phyloP scores from a whole-genome alignment of 1,140 invertebrate genomes.

The Pemphigus obesinymphae region DNA sequence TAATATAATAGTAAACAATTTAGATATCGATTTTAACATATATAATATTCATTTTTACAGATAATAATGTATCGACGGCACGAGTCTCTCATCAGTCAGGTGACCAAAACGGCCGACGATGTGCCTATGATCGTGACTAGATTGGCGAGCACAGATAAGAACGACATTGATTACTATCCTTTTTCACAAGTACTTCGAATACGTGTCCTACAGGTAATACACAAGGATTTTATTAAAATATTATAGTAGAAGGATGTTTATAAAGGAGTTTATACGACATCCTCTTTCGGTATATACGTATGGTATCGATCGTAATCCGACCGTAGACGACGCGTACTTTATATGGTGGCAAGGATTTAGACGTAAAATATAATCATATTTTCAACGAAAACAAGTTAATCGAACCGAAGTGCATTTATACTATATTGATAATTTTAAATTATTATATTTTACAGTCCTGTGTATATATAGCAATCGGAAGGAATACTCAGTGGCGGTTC shows the following conservation, averaged over 20 bases:
- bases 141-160: constrained; percentile 23
- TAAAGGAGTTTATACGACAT: not conserved
- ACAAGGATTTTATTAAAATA: not conserved
- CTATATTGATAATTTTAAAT: too few relatives aligned
- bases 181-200: constrained; percentile 42
- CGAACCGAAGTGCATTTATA: too few relatives aligned
- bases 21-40: too few relatives aligned
- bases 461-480: too few relatives aligned
- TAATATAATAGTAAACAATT: too few relatives aligned
- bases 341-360: too few relatives aligned
- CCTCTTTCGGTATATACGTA: not conserved
- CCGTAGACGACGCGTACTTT: not conserved
- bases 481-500: too few relatives aligned
- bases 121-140: constrained; percentile 17
- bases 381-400: too few relatives aligned
- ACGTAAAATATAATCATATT: too few relatives aligned
- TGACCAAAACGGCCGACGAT: constrained; percentile 16
- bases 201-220: constrained; percentile 40
- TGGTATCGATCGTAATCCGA: not conserved
- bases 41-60: not conserved
- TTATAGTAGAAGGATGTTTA: not conserved
- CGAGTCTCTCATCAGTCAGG: constrained; percentile 26
- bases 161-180: constrained; percentile 33
- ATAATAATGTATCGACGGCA: constrained; percentile 26
- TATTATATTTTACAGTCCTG: too few relatives aligned